Conservation (phyloP, 37 sponge, comb jelly and placozoan genomes). For the Halichondria panicea region DNA sequence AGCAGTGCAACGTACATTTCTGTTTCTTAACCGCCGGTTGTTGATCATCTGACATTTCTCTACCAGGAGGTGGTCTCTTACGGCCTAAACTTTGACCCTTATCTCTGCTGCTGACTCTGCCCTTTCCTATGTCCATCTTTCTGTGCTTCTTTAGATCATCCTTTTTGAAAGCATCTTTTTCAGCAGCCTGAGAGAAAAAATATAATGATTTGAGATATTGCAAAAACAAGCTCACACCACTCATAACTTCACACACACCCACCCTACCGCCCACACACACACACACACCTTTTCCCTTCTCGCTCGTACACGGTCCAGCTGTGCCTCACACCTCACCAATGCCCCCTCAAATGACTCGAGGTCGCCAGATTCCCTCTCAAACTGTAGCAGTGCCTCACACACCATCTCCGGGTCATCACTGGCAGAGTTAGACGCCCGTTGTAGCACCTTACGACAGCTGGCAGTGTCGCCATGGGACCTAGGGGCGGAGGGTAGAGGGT, state of each 20-base stretch:
- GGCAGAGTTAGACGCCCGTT: conserved; percentile 60
- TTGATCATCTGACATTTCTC: neutral
- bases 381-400: conserved; percentile 59
- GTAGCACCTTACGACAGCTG: conserved; percentile 68
- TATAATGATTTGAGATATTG: neutral
- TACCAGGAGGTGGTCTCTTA: neutral
- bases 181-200: conserved; percentile 26
- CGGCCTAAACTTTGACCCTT: neutral
- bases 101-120: neutral
- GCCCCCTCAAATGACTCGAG: conserved; percentile 55
- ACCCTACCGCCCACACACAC: too few species aligned
- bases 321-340: conserved; percentile 36
- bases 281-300: conserved; percentile 47
- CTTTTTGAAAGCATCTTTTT: conserved; percentile 37
- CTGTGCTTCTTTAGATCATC: conserved; percentile 28
- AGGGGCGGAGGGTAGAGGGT: too few species aligned
- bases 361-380: conserved; percentile 76
- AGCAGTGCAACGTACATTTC: too few species aligned
- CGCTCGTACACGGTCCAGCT: conserved; percentile 40
- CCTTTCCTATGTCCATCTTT: conserved; percentile 16
- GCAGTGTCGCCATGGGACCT: too few species aligned
- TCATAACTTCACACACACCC: too few species aligned
- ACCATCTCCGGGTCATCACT: conserved; percentile 69
- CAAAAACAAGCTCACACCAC: too few species aligned
- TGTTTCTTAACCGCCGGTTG: conserved; percentile 15